phyloP scores from a whole-genome alignment of 1,140 invertebrate genomes.

The Trichonephila inaurata region DNA sequence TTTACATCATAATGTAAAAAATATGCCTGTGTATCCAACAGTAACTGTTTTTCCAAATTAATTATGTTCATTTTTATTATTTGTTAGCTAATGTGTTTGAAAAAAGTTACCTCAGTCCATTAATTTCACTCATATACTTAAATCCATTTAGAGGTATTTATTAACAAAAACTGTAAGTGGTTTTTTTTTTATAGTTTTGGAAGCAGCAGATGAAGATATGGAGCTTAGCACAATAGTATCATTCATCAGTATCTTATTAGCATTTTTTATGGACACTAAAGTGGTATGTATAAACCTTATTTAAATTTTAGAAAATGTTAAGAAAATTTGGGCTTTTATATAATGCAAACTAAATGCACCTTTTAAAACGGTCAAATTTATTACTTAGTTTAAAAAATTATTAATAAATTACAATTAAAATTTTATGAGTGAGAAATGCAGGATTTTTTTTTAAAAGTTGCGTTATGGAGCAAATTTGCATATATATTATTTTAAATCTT shows the following conservation, averaged over 20 bases:
- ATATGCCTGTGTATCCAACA: too few relatives aligned
- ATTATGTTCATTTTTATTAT: too few relatives aligned
- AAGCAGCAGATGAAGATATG: slow-evolving; percentile 70
- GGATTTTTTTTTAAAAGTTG: too few relatives aligned
- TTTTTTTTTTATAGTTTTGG: slow-evolving; percentile 44
- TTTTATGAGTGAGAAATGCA: background rate
- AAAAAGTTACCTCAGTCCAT: background rate
- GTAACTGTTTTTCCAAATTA: too few relatives aligned
- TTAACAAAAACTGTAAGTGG: background rate
- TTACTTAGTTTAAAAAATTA: background rate
- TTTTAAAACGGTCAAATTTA: background rate
- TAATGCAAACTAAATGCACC: background rate
- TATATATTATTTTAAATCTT: too few relatives aligned
- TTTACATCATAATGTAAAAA: too few relatives aligned
- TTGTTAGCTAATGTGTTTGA: too few relatives aligned
- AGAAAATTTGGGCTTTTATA: too few relatives aligned
- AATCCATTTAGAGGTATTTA: background rate
- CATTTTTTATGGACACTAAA: slow-evolving; percentile 68
- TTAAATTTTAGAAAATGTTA: too few relatives aligned
- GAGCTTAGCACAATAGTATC: slow-evolving; percentile 67
- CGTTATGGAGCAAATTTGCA: too few relatives aligned
- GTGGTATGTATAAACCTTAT: background rate
- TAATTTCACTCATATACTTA: background rate
- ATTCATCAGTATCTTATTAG: slow-evolving; percentile 57
- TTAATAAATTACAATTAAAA: background rate